Evolutionary conservation across 2,888 invertebrate genomes (phyloP).

Genomic region (Pecten maximus): DNA sequence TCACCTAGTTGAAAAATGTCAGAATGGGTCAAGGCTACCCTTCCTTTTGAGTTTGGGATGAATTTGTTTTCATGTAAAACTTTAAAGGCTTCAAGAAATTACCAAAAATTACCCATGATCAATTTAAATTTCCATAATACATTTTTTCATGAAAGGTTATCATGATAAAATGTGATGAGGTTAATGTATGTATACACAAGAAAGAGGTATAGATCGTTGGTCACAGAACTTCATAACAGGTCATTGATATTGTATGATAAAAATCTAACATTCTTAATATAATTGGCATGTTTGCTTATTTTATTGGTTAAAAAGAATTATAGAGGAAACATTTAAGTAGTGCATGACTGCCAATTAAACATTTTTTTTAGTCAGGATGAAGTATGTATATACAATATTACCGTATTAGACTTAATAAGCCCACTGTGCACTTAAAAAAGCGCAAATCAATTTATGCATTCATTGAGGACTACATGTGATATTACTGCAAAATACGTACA

Average conservation of each 20-base stretch:
- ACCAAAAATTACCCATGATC: not conserved
- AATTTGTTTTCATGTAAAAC: not conserved
- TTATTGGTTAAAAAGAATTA: not conserved
- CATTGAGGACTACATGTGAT: no score
- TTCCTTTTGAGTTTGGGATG: not conserved
- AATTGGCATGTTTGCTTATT: not conserved
- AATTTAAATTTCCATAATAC: not conserved
- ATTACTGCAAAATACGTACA: no score
- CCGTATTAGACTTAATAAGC: no score
- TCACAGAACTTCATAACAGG: not conserved
- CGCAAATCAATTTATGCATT: no score
- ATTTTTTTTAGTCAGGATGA: not conserved
- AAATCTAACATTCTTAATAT: not conserved
- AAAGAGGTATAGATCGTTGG: not conserved
- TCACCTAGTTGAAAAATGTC: not conserved
- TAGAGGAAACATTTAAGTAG: not conserved
- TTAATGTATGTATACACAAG: not conserved
- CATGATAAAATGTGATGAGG: not conserved
- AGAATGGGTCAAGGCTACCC: not conserved
- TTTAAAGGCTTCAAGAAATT: not conserved
- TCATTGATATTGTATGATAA: not conserved
- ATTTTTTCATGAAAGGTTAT: not conserved
- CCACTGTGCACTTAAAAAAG: no score
- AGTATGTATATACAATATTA: not conserved
- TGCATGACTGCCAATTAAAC: not conserved